A percentile compares a stretch with the other conserved stretches of the same genome.
Evolutionary conservation across 53 echinoderm and acorn worm species (phyloP).

Genomic region (Echinometra lucunter): DNA sequence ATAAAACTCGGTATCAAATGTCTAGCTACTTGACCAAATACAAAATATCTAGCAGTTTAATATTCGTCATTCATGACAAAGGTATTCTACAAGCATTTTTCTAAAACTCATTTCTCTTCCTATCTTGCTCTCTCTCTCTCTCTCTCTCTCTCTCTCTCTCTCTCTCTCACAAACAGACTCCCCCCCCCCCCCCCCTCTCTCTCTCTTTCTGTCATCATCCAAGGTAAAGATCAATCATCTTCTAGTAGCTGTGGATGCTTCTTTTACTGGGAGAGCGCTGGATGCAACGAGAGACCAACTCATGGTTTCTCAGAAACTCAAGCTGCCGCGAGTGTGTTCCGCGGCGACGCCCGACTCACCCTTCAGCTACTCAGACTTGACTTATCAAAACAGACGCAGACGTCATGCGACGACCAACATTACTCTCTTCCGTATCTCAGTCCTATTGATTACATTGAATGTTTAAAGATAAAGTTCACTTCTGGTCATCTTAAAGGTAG

Average conservation of each 20-base stretch:
- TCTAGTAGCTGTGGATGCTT: neutral
- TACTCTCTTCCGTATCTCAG: neutral
- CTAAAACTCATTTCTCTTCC: neutral
- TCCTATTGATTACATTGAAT: neutral
- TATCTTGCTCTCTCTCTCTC: neutral
- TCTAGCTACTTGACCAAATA: too few relatives aligned
- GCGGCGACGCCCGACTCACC: neutral
- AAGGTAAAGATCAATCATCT: constrained; percentile 33
- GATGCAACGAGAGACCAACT: neutral
- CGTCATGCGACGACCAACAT: neutral
- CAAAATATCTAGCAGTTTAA: too few relatives aligned
- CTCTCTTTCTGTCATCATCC: constrained; percentile 3
- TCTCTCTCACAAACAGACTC: constrained; percentile 30
- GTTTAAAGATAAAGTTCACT: too few relatives aligned
- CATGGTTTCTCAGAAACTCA: constrained; percentile 32
- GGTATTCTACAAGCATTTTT: too few relatives aligned
- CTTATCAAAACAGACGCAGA: constrained; percentile 49
- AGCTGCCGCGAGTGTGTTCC: constrained; percentile 24
- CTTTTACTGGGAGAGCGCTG: neutral
- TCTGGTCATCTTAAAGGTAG: too few relatives aligned
- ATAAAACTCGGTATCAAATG: too few relatives aligned
- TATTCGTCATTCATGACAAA: too few relatives aligned
- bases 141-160: neutral
- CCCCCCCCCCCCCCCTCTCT: neutral
- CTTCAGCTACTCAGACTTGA: neutral